phyloP scores from a whole-genome alignment of 2,797 vertebrate species.

The Gephyroberyx darwinii region DNA sequence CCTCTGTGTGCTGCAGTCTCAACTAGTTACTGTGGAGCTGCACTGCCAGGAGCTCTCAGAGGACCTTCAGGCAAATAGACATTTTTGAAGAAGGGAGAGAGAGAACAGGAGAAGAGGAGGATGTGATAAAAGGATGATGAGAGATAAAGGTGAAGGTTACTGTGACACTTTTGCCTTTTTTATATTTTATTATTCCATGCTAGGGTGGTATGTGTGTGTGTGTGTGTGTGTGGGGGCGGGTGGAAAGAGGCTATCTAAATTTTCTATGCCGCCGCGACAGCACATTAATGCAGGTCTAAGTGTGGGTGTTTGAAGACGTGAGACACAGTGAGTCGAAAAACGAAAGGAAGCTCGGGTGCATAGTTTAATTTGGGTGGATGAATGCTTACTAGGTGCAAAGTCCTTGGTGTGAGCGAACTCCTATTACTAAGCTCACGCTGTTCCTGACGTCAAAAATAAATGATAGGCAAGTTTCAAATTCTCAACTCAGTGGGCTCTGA shows the following conservation, averaged over 20 bases:
- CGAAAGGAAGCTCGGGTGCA: neutral
- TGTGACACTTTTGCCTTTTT: slow-evolving; percentile 23
- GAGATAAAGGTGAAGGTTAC: slow-evolving; percentile 54
- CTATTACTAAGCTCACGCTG: slow-evolving; percentile 1
- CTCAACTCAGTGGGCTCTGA: slow-evolving; percentile 53
- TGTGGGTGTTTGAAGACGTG: neutral
- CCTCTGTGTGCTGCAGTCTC: slow-evolving; percentile 37
- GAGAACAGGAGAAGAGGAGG: slow-evolving; percentile 14
- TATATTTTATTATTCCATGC: slow-evolving; percentile 9
- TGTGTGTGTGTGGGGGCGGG: neutral
- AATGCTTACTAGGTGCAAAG: neutral
- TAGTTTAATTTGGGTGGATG: neutral
- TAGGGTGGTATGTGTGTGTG: neutral
- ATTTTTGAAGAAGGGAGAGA: slow-evolving; percentile 26
- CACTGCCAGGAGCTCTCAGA: slow-evolving; percentile 26
- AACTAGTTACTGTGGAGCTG: slow-evolving; percentile 27
- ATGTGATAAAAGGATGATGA: slow-evolving; percentile 49
- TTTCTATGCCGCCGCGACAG: neutral
- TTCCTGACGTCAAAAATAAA: slow-evolving; percentile 30
- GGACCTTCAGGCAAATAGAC: slow-evolving; percentile 33
- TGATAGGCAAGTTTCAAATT: slow-evolving; percentile 41
- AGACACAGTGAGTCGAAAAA: neutral
- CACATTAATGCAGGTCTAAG: neutral
- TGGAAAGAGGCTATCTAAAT: neutral
- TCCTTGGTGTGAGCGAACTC: neutral